A percentile compares a stretch with the other conserved stretches of the same genome.
Evolutionary conservation across 2,888 invertebrate genomes (phyloP).

Genomic region (Drosophila pegasa): DNA sequence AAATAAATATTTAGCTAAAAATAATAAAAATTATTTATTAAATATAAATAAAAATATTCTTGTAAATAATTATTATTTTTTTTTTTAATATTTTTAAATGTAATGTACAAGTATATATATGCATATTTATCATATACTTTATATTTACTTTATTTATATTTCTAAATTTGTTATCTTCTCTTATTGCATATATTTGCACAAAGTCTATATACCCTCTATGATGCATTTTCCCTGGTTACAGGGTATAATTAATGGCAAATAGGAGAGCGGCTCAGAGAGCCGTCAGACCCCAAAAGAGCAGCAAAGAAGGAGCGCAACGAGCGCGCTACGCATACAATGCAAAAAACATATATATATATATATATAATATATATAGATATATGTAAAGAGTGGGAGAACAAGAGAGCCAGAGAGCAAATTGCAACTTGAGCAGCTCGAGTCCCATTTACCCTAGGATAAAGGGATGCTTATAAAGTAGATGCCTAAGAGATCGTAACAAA

Average conservation of each 20-base stretch:
- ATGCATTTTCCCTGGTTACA: not conserved
- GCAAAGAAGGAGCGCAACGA: slow-evolving; percentile 22
- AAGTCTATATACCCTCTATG: not conserved
- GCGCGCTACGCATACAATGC: slow-evolving; percentile 43
- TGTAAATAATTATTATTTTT: too few relatives aligned
- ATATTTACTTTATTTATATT: not conserved
- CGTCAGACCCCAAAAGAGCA: slow-evolving; percentile 8
- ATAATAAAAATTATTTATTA: too few relatives aligned
- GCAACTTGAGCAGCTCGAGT: not conserved
- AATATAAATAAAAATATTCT: too few relatives aligned
- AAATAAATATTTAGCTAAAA: too few relatives aligned
- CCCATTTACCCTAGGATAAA: slow-evolving; percentile 11
- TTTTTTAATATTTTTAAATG: too few relatives aligned
- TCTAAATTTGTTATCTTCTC: not conserved
- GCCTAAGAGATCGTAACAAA: too few relatives aligned
- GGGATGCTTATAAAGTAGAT: not conserved
- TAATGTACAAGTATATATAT: not conserved
- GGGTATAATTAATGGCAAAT: slow-evolving; percentile 35
- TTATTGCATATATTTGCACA: not conserved
- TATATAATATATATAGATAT: slow-evolving; percentile 8
- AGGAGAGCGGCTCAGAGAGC: slow-evolving; percentile 46
- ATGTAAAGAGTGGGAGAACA: slow-evolving; percentile 8
- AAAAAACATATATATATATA: slow-evolving; percentile 31
- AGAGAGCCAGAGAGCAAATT: slow-evolving; percentile 5
- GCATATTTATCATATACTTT: not conserved